Percentiles rank a stretch among this genome's conserved stretches.
Evolutionary conservation across 2,113 vertebrate genomes (phyloP).

Genomic region (Saguinus imperator): DNA sequence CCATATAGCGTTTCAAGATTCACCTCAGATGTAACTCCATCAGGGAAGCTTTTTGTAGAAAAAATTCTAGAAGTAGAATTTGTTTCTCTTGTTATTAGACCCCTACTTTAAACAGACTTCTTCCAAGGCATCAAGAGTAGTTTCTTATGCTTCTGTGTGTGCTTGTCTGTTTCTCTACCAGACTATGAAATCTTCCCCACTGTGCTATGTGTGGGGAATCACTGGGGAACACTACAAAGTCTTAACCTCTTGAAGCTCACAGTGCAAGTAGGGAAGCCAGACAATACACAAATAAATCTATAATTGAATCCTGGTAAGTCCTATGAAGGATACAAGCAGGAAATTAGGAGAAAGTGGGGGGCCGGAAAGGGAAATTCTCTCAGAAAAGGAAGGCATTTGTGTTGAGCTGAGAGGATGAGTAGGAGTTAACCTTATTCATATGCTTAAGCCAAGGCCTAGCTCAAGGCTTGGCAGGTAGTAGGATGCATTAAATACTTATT

Average conservation of each 20-base stretch:
- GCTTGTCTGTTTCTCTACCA: constrained; percentile 24
- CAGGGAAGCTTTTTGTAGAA: not conserved
- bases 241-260: constrained; percentile 30
- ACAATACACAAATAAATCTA: constrained; percentile 8
- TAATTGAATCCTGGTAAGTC: not conserved
- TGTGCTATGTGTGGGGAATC: not conserved
- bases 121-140: not conserved
- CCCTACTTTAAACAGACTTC: constrained; percentile 6
- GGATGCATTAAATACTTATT: not conserved
- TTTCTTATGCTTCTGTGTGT: constrained; percentile 31
- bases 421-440: constrained; percentile 15
- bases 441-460: not conserved
- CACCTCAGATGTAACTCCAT: not conserved
- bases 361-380: not conserved
- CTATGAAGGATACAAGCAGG: not conserved
- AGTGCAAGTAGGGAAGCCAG: constrained; percentile 25
- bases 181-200: constrained; percentile 22
- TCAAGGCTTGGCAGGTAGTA: not conserved
- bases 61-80: not conserved
- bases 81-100: not conserved
- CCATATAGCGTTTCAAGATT: not conserved
- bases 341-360: not conserved
- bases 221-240: not conserved
- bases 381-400: not conserved
- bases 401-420: not conserved